Conservation (phyloP, 2,113 vertebrate genomes). For the Psittacula cyanocephala region DNA sequence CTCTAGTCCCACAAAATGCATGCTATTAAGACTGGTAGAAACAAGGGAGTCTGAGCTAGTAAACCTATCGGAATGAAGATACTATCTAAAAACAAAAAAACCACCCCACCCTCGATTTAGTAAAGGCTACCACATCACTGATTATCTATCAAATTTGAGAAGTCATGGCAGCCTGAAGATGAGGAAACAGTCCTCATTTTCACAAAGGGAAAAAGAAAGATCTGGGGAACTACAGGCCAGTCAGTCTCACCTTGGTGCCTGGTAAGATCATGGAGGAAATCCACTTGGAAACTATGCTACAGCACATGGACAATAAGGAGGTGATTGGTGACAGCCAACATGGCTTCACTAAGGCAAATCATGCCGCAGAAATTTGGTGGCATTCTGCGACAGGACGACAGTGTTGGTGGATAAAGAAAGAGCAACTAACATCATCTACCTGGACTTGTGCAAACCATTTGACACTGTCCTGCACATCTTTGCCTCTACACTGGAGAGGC, state of each 20-base stretch:
- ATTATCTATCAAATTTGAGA: background rate
- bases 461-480: background rate
- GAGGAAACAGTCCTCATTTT: background rate
- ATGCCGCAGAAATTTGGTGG: background rate
- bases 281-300: background rate
- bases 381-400: background rate
- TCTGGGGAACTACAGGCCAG: background rate
- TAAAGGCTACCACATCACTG: background rate
- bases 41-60: background rate
- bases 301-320: background rate
- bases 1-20: background rate
- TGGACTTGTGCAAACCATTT: background rate
- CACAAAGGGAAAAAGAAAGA: background rate
- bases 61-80: background rate
- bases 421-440: background rate
- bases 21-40: background rate
- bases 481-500: background rate
- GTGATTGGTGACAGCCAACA: background rate
- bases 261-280: background rate
- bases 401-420: background rate
- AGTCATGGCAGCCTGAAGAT: background rate
- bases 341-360: background rate
- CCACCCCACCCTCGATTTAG: fast-evolving
- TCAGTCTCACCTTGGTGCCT: background rate
- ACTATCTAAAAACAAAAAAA: background rate